phyloP scores from a whole-genome alignment of 2,797 vertebrate species.

The Tolypeutes matacus region DNA sequence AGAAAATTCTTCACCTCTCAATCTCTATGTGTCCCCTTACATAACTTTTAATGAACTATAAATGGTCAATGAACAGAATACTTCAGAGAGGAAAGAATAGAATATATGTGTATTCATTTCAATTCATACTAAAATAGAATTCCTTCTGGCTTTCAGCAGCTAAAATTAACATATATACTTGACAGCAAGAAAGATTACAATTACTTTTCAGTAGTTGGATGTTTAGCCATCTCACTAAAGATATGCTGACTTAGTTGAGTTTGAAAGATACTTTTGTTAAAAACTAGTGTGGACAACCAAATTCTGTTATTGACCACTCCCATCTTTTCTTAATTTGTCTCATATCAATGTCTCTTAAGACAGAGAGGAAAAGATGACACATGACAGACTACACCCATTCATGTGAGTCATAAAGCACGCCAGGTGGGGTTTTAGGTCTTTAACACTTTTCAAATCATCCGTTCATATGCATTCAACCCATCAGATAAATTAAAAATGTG shows the following conservation, averaged over 20 bases:
- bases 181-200: constrained; percentile 3
- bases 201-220: not conserved
- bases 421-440: not conserved
- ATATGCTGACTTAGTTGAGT: not conserved
- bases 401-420: constrained; percentile 8
- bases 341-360: not conserved
- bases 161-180: not conserved
- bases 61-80: not conserved
- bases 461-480: not conserved
- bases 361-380: not conserved
- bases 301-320: not conserved
- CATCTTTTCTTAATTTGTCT: constrained; percentile 14
- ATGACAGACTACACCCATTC: not conserved
- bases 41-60: constrained; percentile 6
- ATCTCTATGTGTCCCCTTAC: too few species aligned
- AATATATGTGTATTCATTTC: not conserved
- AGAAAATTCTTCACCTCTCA: too few species aligned
- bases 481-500: not conserved
- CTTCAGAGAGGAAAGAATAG: not conserved
- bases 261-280: constrained; percentile 4
- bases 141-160: not conserved
- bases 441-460: constrained; percentile 21
- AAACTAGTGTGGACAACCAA: constrained; percentile 14
- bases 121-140: not conserved
- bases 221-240: not conserved